Evolutionary conservation across 1,140 invertebrate species (phyloP).

Genomic region (Penaeus chinensis): DNA sequence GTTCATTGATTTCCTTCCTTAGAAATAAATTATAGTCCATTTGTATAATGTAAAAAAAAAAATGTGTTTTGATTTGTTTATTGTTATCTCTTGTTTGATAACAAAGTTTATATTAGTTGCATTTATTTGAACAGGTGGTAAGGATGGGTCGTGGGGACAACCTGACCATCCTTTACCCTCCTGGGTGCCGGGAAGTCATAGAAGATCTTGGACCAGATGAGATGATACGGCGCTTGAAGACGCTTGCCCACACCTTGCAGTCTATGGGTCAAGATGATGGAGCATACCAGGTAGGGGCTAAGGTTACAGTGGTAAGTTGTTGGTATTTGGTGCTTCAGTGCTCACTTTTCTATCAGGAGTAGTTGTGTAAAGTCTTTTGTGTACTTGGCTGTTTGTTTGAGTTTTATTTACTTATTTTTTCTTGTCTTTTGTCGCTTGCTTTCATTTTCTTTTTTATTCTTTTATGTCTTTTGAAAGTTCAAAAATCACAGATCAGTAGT

Average conservation of each 20-base stretch:
- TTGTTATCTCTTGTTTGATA: not conserved
- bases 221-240: slow-evolving; percentile 92
- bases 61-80: too few species aligned
- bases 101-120: not conserved
- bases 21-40: too few species aligned
- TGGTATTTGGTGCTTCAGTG: not conserved
- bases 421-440: too few species aligned
- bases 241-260: slow-evolving; percentile 91
- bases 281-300: slow-evolving; percentile 77
- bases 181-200: slow-evolving; percentile 86
- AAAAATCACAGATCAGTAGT: too few species aligned
- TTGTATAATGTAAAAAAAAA: too few species aligned
- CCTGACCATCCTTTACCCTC: slow-evolving; percentile 81
- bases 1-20: too few species aligned
- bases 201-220: slow-evolving; percentile 96
- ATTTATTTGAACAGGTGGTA: slow-evolving; percentile 10
- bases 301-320: not conserved
- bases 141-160: slow-evolving; percentile 63
- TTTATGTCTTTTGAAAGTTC: too few species aligned
- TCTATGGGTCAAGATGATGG: slow-evolving; percentile 97
- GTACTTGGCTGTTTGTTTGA: too few species aligned
- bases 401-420: too few species aligned
- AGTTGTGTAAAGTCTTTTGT: too few species aligned
- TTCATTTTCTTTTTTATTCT: too few species aligned
- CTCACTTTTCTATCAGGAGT: not conserved